These are phyloP conservation scores for Eilema sororculum DNA, from an alignment of 2,888 invertebrate species.

Conservation along the genomic window DNA sequence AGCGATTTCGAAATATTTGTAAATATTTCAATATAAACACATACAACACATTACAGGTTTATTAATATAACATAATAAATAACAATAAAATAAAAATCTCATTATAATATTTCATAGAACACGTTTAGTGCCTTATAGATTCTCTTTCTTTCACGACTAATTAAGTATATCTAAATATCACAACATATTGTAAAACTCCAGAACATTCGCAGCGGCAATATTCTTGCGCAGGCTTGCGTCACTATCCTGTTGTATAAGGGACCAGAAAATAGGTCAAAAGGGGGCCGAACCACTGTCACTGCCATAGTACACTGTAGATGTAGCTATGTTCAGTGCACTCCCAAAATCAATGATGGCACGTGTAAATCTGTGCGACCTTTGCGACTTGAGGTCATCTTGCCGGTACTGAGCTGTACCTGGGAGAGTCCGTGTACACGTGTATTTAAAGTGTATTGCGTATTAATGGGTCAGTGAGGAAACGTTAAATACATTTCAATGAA, in stretches of 20 bases:
- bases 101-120: neutral
- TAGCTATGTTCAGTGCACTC: constrained; percentile 40
- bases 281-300: constrained; percentile 84
- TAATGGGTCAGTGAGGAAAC: too few species aligned
- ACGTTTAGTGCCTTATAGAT: neutral
- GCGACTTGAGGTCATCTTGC: constrained; percentile 66
- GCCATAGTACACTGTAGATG: constrained; percentile 61
- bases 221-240: constrained; percentile 71
- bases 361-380: constrained; percentile 68
- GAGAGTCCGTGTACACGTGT: constrained; percentile 30
- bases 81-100: neutral
- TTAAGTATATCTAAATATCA: constrained; percentile 8
- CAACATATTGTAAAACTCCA: constrained; percentile 17
- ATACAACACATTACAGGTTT: too few species aligned
- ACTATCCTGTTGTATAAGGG: constrained; percentile 71
- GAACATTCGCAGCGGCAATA: constrained; percentile 35
- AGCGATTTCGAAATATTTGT: neutral
- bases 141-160: neutral
- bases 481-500: too few species aligned
- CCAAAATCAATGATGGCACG: constrained; percentile 60
- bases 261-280: constrained; percentile 83
- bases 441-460: neutral
- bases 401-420: constrained; percentile 34
- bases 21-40: too few species aligned
- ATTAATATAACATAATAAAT: neutral